These are phyloP conservation scores for Willowsia nigromaculata DNA, from an alignment of 2,888 invertebrate species.

Conservation along the genomic window DNA sequence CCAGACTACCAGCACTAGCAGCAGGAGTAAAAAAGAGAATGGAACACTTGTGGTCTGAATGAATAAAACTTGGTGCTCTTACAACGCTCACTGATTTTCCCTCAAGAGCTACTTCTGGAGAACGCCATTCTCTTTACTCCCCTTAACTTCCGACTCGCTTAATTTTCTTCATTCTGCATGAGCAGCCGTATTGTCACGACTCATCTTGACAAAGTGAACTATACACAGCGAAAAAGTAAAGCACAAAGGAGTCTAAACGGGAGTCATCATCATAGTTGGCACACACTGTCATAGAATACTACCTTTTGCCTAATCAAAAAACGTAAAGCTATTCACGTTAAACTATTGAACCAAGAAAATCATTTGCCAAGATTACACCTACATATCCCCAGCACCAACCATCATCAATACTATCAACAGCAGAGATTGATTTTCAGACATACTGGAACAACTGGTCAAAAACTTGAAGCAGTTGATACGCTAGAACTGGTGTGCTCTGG, in stretches of 20 bases:
- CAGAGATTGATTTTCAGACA: slow-evolving; percentile 32
- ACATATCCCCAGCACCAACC: too few species aligned
- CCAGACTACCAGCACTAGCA: not conserved
- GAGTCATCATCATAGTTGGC: not conserved
- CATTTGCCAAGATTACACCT: slow-evolving; percentile 25
- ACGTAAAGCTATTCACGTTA: slow-evolving; percentile 7
- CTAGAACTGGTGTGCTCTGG: not conserved
- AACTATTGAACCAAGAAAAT: not conserved
- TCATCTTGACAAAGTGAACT: not conserved
- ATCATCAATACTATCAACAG: not conserved
- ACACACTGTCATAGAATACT: too few species aligned
- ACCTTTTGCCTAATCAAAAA: slow-evolving; percentile 19
- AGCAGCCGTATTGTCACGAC: slow-evolving; percentile 10
- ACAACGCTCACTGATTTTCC: slow-evolving; percentile 22
- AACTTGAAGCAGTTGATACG: not conserved
- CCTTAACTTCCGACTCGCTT: slow-evolving; percentile 32
- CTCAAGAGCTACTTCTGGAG: slow-evolving; percentile 23
- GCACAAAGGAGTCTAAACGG: not conserved
- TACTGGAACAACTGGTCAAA: slow-evolving; percentile 41
- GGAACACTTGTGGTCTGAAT: slow-evolving; percentile 41
- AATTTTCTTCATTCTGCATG: slow-evolving; percentile 36
- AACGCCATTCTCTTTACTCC: slow-evolving; percentile 20
- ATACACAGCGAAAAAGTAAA: not conserved
- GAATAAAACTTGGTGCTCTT: slow-evolving; percentile 26
- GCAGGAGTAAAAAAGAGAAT: not conserved